Percentiles rank a stretch among this genome's conserved stretches.
Evolutionary conservation across 2,888 invertebrate species (phyloP).

Genomic region (Antheraea assamensis): DNA sequence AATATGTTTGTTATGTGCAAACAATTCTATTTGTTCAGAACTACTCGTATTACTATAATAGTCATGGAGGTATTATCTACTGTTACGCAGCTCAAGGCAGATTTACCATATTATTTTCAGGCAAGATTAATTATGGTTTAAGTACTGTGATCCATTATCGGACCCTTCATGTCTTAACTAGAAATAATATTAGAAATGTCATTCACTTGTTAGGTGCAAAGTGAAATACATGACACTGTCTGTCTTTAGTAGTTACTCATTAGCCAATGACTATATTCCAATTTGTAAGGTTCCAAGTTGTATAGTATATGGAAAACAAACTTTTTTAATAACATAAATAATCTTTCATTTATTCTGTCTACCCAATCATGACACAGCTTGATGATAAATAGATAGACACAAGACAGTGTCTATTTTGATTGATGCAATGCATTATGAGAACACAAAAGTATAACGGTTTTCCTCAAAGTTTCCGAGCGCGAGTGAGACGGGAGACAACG

Average conservation of each 20-base stretch:
- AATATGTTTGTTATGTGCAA: background rate
- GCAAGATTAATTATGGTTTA: background rate
- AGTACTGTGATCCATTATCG: background rate
- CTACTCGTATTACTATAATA: background rate
- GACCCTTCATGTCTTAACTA: background rate
- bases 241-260: too few relatives aligned
- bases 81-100: background rate
- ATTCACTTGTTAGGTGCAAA: too few relatives aligned
- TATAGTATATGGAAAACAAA: too few relatives aligned
- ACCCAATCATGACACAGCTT: background rate
- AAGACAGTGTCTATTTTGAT: slow-evolving; percentile 6
- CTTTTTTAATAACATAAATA: background rate
- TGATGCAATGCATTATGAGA: slow-evolving; percentile 17
- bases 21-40: background rate
- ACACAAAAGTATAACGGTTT: slow-evolving; percentile 20
- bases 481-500: slow-evolving; percentile 6
- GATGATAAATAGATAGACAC: slow-evolving; percentile 12
- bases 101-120: background rate
- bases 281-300: too few relatives aligned
- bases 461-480: slow-evolving; percentile 16
- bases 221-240: too few relatives aligned
- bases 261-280: too few relatives aligned
- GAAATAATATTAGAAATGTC: background rate
- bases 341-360: background rate
- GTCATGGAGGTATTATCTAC: background rate